Evolutionary conservation across 92 coral and sea anemone species (phyloP).

Genomic region (Micromussa lordhowensis): DNA sequence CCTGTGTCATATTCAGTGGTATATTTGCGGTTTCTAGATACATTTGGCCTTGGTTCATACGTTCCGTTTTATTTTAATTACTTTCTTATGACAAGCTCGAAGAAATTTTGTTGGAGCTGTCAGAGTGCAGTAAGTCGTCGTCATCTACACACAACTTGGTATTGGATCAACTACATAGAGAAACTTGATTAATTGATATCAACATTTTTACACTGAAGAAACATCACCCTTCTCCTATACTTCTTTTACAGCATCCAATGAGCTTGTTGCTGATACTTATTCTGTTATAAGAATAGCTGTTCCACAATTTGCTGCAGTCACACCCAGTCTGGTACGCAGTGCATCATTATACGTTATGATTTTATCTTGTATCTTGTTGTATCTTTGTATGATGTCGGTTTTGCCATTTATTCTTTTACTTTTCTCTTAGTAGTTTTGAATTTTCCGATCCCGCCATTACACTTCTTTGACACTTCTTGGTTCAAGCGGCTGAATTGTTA

Average conservation of each 20-base stretch:
- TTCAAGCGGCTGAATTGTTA: neutral
- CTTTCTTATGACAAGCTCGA: neutral
- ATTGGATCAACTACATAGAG: no score
- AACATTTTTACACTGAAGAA: neutral
- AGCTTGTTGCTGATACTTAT: conserved; percentile 30
- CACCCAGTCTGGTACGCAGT: neutral
- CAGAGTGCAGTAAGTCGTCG: neutral
- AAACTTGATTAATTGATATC: neutral
- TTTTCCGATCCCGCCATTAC: neutral
- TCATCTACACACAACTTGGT: no score
- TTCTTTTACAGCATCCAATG: neutral
- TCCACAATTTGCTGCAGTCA: neutral
- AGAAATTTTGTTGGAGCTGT: neutral
- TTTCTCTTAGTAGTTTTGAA: neutral
- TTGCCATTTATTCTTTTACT: no score
- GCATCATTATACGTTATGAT: neutral
- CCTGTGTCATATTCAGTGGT: neutral
- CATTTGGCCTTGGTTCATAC: no score
- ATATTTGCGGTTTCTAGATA: no score
- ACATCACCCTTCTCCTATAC: neutral
- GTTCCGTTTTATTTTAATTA: no score
- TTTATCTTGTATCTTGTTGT: neutral
- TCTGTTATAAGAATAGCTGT: conserved; percentile 34
- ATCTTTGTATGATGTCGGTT: neutral
- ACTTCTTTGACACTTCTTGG: neutral